A percentile compares a stretch with the other conserved stretches of the same genome.
phyloP scores from a whole-genome alignment of 2,797 vertebrate species.

The Fundulus diaphanus region DNA sequence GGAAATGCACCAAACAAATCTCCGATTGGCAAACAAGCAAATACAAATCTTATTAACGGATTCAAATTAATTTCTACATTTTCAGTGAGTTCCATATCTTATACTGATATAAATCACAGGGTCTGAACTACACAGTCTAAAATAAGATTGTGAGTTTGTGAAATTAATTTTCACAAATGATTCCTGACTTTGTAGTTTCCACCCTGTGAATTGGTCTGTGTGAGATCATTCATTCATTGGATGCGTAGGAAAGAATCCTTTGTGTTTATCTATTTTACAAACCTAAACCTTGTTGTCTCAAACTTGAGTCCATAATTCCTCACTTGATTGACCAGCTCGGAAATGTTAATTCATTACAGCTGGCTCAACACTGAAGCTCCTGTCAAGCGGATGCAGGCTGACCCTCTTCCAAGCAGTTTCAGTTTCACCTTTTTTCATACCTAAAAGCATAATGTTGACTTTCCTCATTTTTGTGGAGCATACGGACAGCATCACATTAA shows the following conservation, averaged over 20 bases:
- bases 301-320: slow-evolving; percentile 29
- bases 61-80: neutral
- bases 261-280: neutral
- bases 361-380: slow-evolving; percentile 24
- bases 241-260: neutral
- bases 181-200: neutral
- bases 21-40: neutral
- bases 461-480: slow-evolving; percentile 57
- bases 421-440: slow-evolving; percentile 45
- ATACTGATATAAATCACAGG: neutral
- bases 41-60: neutral
- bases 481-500: slow-evolving; percentile 67
- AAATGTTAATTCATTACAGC: slow-evolving; percentile 55
- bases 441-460: slow-evolving; percentile 60
- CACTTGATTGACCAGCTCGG: slow-evolving; percentile 50
- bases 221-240: neutral
- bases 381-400: slow-evolving; percentile 11
- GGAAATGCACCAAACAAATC: neutral
- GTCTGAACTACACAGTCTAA: neutral
- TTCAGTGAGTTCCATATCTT: neutral
- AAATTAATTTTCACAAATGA: no score
- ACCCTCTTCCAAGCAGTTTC: neutral
- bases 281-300: neutral
- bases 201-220: neutral
- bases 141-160: neutral